These are phyloP conservation scores for Chrysolophus pictus DNA, from an alignment of 2,797 vertebrate genomes.

Conservation along the genomic window DNA sequence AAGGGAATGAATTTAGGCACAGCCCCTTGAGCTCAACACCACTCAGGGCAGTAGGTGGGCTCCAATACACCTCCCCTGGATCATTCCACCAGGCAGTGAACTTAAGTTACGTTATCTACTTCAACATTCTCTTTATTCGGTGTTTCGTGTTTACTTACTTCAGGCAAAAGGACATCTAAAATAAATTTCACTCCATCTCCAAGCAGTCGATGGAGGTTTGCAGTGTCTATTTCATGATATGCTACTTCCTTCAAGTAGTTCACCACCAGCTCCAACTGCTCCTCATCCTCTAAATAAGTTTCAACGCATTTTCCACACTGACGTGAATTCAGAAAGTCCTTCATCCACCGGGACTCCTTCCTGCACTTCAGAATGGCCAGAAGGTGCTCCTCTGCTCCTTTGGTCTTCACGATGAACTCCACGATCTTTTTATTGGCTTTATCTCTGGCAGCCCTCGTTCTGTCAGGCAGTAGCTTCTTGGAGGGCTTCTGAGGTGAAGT, in stretches of 20 bases:
- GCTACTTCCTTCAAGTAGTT: slow-evolving; percentile 86
- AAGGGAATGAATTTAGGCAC: fast-evolving
- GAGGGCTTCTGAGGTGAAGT: slow-evolving; percentile 57
- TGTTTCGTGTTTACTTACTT: slow-evolving; percentile 73
- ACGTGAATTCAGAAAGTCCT: slow-evolving; percentile 78
- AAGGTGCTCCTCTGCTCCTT: slow-evolving; percentile 86
- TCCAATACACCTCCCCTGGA: background rate
- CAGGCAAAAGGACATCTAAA: slow-evolving; percentile 92
- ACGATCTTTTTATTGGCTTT: slow-evolving; percentile 90
- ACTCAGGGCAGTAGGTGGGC: background rate
- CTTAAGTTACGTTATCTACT: fast-evolving
- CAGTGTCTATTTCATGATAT: slow-evolving; percentile 67
- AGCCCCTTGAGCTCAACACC: background rate
- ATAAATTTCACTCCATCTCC: slow-evolving; percentile 85
- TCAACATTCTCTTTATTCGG: fast-evolving
- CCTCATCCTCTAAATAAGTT: slow-evolving; percentile 91
- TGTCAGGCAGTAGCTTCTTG: slow-evolving; percentile 90
- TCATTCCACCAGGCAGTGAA: background rate
- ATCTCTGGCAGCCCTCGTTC: slow-evolving; percentile 88
- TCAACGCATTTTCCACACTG: slow-evolving; percentile 79
- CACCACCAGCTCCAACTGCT: slow-evolving; percentile 88
- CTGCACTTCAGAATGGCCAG: slow-evolving; percentile 84
- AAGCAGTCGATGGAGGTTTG: slow-evolving; percentile 49
- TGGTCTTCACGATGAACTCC: slow-evolving; percentile 90
- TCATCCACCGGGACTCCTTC: slow-evolving; percentile 88